Conservation (phyloP, 2,888 invertebrate species). For the Sthenelais limicola region DNA sequence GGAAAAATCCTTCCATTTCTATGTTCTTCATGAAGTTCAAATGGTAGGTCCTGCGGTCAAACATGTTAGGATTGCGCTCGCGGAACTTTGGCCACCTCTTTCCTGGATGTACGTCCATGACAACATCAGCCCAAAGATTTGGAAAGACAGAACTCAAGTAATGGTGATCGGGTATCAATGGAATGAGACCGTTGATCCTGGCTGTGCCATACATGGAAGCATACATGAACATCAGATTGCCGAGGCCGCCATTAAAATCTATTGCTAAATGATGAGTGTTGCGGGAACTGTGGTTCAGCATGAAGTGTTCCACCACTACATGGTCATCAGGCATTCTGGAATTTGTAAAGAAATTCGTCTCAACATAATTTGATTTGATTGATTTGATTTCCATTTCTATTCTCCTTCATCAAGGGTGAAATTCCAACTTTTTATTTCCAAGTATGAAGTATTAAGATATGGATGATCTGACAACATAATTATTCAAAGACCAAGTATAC, state of each 20-base stretch:
- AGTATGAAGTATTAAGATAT: too few relatives aligned
- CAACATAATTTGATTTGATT: too few relatives aligned
- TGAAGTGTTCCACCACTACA: conserved; percentile 47
- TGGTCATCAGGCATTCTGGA: conserved; percentile 12
- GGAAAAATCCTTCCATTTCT: conserved; percentile 50
- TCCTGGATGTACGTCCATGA: conserved; percentile 28
- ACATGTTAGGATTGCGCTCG: conserved; percentile 47
- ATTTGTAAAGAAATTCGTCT: background rate
- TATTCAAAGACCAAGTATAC: too few relatives aligned
- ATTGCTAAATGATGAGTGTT: conserved; percentile 51
- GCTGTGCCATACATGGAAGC: conserved; percentile 51
- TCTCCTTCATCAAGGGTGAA: too few relatives aligned
- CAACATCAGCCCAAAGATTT: conserved; percentile 8
- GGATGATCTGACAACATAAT: too few relatives aligned
- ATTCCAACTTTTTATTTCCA: too few relatives aligned
- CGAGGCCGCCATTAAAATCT: conserved; percentile 49
- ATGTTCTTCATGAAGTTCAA: conserved; percentile 52
- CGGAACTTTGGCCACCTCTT: conserved; percentile 40
- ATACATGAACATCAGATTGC: conserved; percentile 54
- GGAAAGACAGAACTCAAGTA: conserved; percentile 39
- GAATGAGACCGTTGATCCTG: conserved; percentile 50
- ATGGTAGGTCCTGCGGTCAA: conserved; percentile 47
- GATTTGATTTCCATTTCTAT: too few relatives aligned
- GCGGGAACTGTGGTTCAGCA: conserved; percentile 48
- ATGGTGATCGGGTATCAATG: conserved; percentile 40